phyloP scores from a whole-genome alignment of 2,888 invertebrate species.

The Syritta pipiens region DNA sequence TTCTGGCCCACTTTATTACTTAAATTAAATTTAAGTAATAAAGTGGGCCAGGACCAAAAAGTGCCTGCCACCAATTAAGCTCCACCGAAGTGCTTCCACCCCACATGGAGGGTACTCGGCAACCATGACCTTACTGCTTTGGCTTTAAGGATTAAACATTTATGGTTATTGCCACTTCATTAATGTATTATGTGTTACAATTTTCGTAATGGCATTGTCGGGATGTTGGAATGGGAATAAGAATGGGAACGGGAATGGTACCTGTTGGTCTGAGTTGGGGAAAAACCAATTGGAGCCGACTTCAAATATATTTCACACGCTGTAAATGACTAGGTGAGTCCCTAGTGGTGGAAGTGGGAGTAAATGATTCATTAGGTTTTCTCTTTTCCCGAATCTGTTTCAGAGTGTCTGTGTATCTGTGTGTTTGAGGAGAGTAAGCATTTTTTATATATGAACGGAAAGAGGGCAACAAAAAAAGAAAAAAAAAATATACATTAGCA shows the following conservation, averaged over 20 bases:
- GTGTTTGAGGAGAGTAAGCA: slow-evolving; percentile 17
- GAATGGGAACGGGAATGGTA: background rate
- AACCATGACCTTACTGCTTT: slow-evolving; percentile 15
- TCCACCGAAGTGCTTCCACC: background rate
- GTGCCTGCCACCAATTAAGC: slow-evolving; percentile 8
- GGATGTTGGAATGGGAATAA: background rate
- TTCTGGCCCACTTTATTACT: slow-evolving; percentile 1
- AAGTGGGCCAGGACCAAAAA: background rate
- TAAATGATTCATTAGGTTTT: slow-evolving; percentile 47
- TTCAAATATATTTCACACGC: slow-evolving; percentile 19
- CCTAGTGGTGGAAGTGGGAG: slow-evolving; percentile 12
- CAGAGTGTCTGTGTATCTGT: background rate
- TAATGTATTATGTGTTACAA: slow-evolving; percentile 47
- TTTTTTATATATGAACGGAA: slow-evolving; percentile 27
- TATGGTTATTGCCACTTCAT: slow-evolving; percentile 61
- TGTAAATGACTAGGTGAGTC: slow-evolving; percentile 7
- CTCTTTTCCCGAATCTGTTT: background rate
- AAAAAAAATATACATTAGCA: slow-evolving; percentile 32
- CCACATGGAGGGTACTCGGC: background rate
- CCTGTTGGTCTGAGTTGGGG: slow-evolving; percentile 2
- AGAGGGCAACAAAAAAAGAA: background rate
- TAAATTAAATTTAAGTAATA: slow-evolving; percentile 26
- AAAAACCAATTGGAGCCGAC: slow-evolving; percentile 11
- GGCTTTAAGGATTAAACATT: slow-evolving; percentile 47
- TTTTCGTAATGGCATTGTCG: slow-evolving; percentile 42